These are phyloP conservation scores for Felis chaus DNA, from an alignment of 2,113 vertebrate genomes.

Conservation along the genomic window DNA sequence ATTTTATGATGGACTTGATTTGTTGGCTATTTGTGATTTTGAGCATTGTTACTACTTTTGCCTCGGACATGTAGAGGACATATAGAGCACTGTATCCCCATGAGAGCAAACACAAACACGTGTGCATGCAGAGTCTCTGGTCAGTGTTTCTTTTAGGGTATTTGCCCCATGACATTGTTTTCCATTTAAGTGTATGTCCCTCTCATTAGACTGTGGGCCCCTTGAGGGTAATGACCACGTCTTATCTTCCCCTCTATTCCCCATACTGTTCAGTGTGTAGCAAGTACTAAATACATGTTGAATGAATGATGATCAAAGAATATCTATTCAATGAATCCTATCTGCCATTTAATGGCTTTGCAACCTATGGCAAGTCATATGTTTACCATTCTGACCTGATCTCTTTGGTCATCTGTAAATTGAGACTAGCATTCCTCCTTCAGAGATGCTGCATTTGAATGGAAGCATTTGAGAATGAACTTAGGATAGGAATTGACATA, in stretches of 20 bases:
- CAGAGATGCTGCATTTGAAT: not conserved
- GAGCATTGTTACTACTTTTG: not conserved
- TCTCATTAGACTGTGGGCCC: not conserved
- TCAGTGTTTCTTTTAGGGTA: not conserved
- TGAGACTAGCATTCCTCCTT: not conserved
- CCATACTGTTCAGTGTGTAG: not conserved
- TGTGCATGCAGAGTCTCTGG: not conserved
- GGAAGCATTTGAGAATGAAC: not conserved
- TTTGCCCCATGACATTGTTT: not conserved
- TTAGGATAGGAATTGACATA: not conserved
- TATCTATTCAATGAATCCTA: not conserved
- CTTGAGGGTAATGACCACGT: not conserved
- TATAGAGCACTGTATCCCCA: not conserved
- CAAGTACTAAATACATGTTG: not conserved
- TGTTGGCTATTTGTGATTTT: not conserved
- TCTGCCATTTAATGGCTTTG: not conserved
- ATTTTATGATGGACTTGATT: not conserved
- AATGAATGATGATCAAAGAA: not conserved
- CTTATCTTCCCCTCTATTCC: not conserved
- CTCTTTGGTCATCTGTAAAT: not conserved
- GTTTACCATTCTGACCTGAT: not conserved
- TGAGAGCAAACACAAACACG: not conserved
- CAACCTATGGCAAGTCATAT: not conserved
- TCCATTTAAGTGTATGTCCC: not conserved
- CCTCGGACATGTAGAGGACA: not conserved